A percentile compares a stretch with the other conserved stretches of the same genome.
These are phyloP conservation scores for Tenthredo distinguenda DNA, from an alignment of 2,888 invertebrate genomes.

Conservation along the genomic window DNA sequence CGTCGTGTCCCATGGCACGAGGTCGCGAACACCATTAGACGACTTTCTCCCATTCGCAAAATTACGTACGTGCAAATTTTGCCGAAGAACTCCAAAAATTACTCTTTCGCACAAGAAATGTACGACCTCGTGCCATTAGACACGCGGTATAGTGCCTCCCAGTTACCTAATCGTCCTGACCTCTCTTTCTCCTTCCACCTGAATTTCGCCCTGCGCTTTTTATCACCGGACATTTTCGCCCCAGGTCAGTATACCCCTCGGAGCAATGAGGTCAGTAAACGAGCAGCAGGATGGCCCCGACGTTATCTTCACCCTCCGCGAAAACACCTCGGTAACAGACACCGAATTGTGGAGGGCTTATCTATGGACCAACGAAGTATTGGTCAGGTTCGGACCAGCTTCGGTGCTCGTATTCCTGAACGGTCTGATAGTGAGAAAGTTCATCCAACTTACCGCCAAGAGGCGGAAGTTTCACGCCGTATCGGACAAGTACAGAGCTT, in stretches of 20 bases:
- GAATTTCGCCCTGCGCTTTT: not conserved
- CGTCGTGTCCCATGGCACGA: no score
- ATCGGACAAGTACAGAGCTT: constrained; percentile 57
- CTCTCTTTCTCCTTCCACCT: not conserved
- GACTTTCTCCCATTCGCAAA: no score
- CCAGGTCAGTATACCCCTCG: constrained; percentile 75
- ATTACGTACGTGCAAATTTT: no score
- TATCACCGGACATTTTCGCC: not conserved
- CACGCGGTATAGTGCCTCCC: no score
- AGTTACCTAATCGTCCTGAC: not conserved
- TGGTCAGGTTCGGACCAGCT: constrained; percentile 78
- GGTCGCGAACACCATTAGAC: no score
- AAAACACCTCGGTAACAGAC: constrained; percentile 66
- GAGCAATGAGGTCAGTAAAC: constrained; percentile 73
- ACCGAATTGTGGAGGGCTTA: constrained; percentile 72
- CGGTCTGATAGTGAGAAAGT: constrained; percentile 77
- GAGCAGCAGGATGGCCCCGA: constrained; percentile 41
- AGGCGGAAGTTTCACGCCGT: constrained; percentile 70
- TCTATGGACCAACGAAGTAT: constrained; percentile 74
- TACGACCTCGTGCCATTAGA: no score
- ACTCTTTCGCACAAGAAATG: no score
- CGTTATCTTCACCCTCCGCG: constrained; percentile 63
- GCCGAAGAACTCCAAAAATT: no score
- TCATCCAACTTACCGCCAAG: constrained; percentile 76
- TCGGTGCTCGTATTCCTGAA: constrained; percentile 78